Evolutionary conservation across 1,140 invertebrate genomes (phyloP), one percentile per base, ranked within the genome.

Genomic region (Pomacea maculata): DNA sequence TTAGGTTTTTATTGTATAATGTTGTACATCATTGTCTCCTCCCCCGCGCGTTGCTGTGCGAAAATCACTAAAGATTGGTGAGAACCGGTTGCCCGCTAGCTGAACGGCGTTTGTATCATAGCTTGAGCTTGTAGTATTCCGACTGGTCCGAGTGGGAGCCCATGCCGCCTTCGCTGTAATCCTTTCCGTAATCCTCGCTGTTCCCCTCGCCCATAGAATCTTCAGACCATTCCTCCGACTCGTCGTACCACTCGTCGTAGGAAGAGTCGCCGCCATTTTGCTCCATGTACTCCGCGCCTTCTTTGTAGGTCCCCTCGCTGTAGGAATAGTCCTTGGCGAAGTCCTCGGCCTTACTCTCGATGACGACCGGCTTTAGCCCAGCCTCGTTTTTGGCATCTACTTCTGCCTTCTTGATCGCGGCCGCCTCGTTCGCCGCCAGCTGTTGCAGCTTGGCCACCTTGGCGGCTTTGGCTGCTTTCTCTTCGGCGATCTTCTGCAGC

Each of bases 341-440:
- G 57, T 61, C 57, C 57, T 61, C 57, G 57, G 57, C 67, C 29
- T n/a, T 25, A 6, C 71, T 52, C 52, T 73, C 52, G 11, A 75
- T 19, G 55, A 75, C 17, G 2, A 75, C 73, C 7, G 73, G 73
- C 25, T 75, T 75, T 45, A 25, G 73, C 25, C 52, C 52, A 10
- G 73, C 45, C 1, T 75, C 57, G 73, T 75, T 75, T 14, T 75
- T 75, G 73, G 45, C 73, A 10, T 75, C 52, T 21, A 75, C 73
- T 25, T 75, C 25, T 21, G 45, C 73, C 21, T 75, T 75, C 17
- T 52, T 55, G 17, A 21, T n/a, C 45, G 14, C 45, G 1, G 73
- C 73, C 19, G 73, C 73, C 54, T 75, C 54, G 7, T 54, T 54
- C 14, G 73, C 73, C 21, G 45, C 54, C 8, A 55, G 29, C 54